phyloP scores from a whole-genome alignment of 1,140 invertebrate genomes.

The Conopomorpha cramerella region DNA sequence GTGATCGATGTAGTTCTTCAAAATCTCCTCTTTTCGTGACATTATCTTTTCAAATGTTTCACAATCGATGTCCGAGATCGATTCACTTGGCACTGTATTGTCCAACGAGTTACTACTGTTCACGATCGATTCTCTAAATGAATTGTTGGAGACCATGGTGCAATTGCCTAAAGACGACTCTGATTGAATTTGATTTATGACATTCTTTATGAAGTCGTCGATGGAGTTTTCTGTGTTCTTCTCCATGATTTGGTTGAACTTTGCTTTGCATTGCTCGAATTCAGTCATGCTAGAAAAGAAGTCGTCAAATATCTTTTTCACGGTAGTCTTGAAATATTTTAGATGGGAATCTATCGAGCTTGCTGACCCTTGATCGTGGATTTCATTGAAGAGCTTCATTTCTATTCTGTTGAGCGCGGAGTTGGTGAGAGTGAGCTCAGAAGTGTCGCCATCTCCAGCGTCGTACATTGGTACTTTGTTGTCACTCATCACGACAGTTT shows the following conservation, averaged over 20 bases:
- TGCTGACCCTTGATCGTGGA: conserved; percentile 20
- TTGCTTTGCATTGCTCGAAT: conserved; percentile 34
- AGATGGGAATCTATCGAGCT: conserved; percentile 30
- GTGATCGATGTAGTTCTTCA: conserved; percentile 23
- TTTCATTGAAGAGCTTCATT: conserved; percentile 25
- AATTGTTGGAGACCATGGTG: too few relatives aligned
- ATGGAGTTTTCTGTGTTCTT: conserved; percentile 27
- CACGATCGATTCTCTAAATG: too few relatives aligned
- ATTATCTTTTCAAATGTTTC: too few relatives aligned
- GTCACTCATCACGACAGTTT: conserved; percentile 5
- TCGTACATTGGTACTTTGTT: too few relatives aligned
- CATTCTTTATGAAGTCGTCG: conserved; percentile 35
- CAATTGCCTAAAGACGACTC: too few relatives aligned
- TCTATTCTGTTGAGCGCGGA: conserved; percentile 31
- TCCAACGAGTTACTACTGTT: too few relatives aligned
- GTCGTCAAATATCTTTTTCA: conserved; percentile 37
- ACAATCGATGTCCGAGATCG: too few relatives aligned
- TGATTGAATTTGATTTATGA: too few relatives aligned
- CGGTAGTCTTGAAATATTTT: conserved; percentile 36
- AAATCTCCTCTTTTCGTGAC: conserved; percentile 18
- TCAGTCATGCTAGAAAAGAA: conserved; percentile 34
- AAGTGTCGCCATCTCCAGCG: too few relatives aligned
- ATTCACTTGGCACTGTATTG: too few relatives aligned
- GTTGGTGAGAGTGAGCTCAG: conserved; percentile 17
- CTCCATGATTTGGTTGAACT: conserved; percentile 27